Conservation (phyloP, 2,113 vertebrate species). For the Neogale vison region DNA sequence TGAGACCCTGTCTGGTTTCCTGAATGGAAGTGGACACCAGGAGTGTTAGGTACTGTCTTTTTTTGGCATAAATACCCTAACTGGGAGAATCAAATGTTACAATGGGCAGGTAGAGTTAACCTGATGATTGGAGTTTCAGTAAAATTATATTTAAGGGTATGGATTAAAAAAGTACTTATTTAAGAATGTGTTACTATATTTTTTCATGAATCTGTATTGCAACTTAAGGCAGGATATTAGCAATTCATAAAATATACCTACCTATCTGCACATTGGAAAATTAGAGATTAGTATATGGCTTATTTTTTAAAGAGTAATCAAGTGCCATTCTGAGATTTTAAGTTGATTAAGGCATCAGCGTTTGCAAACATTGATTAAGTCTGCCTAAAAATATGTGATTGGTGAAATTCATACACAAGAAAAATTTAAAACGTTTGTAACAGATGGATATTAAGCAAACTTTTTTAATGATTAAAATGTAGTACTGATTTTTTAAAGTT, state of each 20-base stretch:
- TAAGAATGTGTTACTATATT: neutral
- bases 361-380: constrained; percentile 2
- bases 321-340: neutral
- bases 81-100: neutral
- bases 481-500: neutral
- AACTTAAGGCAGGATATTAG: neutral
- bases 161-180: neutral
- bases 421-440: neutral
- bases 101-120: neutral
- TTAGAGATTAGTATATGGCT: constrained; percentile 13
- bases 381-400: neutral
- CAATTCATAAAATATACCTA: neutral
- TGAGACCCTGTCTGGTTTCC: constrained; percentile 15
- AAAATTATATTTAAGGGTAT: constrained; percentile 4
- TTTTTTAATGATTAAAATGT: neutral
- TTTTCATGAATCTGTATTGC: neutral
- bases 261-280: constrained; percentile 16
- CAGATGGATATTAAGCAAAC: neutral
- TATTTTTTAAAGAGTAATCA: constrained; percentile 32
- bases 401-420: neutral
- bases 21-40: neutral
- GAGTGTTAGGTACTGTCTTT: neutral
- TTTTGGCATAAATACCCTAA: neutral
- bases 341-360: neutral
- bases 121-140: neutral